Evolutionary conservation across 2,888 invertebrate genomes (phyloP), one percentile per base, ranked within the genome.

Genomic region (Parnassius smintheus): DNA sequence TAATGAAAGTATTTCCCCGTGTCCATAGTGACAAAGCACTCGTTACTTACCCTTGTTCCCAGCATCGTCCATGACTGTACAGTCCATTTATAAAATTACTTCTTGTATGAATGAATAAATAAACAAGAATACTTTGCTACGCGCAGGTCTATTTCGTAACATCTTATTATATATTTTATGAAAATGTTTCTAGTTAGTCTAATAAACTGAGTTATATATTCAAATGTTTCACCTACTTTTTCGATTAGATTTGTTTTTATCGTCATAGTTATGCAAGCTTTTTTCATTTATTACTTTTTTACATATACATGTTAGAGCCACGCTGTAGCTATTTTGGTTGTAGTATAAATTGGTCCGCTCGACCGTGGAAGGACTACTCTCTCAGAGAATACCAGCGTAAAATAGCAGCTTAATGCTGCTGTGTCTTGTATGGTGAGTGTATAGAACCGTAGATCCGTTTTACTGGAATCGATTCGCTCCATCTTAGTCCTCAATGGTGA

Each of bases 61-160:
- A 22, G 54, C 42, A 9, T n/a, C 48, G 48, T 41, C n/a, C 2
- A 48, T 44, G 56, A 9, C 57, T 10, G 54, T 48, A 42, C 41
- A 48, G 57, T 63, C 77, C 81, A 82, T 83, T 82, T 81, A 81
- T 80, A 76, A 80, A 79, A 84, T 82, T 81, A 81, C 80, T 80
- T 80, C 78, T 76, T 74, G 70, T 72, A 72, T 75, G 72, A 75
- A 64, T 70, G 67, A 68, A 76, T 77, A 72, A 73, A 73, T 76
- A 76, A 76, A 74, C 73, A 72, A 78, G 72, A 73, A 67, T 70
- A 68, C 65, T 70, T 67, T 67, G 68, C 65, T 68, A 66, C 55
- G 68, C 3, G 66, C 65, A 56, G 59, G 53, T 63, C 45, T 44
- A 52, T 56, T 55, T 12, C 35, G 49, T 58, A 54, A 63, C 58